Evolutionary conservation across 2,888 invertebrate species (phyloP).

Genomic region (Scaptomyza parva): DNA sequence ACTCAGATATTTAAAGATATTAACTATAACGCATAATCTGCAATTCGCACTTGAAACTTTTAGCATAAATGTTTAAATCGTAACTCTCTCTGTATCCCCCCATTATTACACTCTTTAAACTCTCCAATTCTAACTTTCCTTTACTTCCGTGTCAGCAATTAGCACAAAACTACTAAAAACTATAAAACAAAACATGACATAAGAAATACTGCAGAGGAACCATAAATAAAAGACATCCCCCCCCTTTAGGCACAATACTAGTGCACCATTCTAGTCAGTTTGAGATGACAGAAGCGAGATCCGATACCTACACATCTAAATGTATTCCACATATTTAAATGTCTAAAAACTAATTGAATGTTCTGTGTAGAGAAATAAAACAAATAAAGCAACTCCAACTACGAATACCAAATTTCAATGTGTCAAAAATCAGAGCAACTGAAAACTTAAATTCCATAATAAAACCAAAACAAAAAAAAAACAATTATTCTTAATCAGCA

Average conservation of each 20-base stretch:
- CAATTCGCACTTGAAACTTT: conserved; percentile 49
- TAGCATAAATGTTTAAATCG: conserved; percentile 63
- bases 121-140: background rate
- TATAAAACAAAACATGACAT: conserved; percentile 12
- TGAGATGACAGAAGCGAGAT: conserved; percentile 32
- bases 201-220: conserved; percentile 4
- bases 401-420: conserved; percentile 73
- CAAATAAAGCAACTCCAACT: conserved; percentile 19
- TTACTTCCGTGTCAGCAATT: conserved; percentile 9
- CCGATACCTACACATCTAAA: conserved; percentile 18
- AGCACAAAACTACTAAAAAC: too few relatives aligned
- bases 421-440: conserved; percentile 64
- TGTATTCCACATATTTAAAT: conserved; percentile 56
- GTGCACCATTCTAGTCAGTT: conserved; percentile 53
- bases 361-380: conserved; percentile 42
- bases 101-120: conserved; percentile 9
- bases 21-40: conserved; percentile 67
- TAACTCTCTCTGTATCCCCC: conserved; percentile 17
- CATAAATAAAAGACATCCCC: conserved; percentile 4
- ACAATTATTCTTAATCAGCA: background rate
- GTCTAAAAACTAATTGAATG: conserved; percentile 67
- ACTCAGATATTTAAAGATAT: conserved; percentile 41
- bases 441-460: conserved; percentile 56
- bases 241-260: conserved; percentile 16
- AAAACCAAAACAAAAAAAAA: conserved; percentile 12